Percentiles rank a stretch among this genome's conserved stretches.
phyloP scores from a whole-genome alignment of 2,113 vertebrate genomes.

The Morone chrysops region DNA sequence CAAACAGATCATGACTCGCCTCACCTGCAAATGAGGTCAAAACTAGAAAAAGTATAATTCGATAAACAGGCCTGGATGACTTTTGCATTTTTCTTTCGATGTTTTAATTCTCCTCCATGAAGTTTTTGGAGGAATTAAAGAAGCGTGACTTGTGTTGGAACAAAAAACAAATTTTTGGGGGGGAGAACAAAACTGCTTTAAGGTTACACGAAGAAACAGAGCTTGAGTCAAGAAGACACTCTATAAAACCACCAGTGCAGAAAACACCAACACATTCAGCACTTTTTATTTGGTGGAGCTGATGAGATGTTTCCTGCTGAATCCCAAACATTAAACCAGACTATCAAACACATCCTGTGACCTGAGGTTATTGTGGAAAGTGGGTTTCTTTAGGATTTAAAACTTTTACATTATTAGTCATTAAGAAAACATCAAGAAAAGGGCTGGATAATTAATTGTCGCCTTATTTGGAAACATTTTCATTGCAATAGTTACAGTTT shows the following conservation, averaged over 20 bases:
- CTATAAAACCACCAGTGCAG: background rate
- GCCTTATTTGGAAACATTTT: background rate
- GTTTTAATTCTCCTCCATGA: background rate
- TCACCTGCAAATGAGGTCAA: background rate
- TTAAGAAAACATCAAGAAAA: background rate
- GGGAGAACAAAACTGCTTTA: conserved; percentile 5
- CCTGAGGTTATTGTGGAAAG: too few species aligned
- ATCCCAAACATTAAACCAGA: background rate
- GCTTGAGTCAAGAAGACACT: background rate
- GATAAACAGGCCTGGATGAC: background rate
- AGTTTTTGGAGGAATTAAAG: conserved; percentile 6
- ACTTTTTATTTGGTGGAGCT: background rate
- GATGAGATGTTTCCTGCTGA: conserved; percentile 13
- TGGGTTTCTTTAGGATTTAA: background rate
- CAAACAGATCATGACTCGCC: conserved; percentile 15
- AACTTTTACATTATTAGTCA: background rate
- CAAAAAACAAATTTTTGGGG: background rate
- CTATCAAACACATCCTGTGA: background rate
- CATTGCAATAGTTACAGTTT: background rate
- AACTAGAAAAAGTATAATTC: background rate
- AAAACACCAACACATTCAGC: background rate
- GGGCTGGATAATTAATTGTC: too few species aligned
- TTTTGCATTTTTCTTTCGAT: background rate
- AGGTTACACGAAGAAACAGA: background rate
- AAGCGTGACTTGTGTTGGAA: conserved; percentile 29